phyloP scores from a whole-genome alignment of 2,888 invertebrate genomes.

The Nysson spinosus region DNA sequence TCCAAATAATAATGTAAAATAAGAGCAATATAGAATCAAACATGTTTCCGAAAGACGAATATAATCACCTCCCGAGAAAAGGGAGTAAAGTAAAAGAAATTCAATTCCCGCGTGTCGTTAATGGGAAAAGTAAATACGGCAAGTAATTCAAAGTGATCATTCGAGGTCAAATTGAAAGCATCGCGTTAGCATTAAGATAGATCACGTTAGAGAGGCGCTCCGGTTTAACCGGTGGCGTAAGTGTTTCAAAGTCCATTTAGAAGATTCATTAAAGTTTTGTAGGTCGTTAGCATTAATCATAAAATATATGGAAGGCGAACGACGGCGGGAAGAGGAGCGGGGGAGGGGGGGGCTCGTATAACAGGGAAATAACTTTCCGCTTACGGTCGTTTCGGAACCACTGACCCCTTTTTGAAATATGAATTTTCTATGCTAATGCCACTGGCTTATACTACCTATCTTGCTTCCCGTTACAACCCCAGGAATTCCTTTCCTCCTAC shows the following conservation, averaged over 20 bases:
- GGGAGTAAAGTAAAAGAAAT: too few relatives aligned
- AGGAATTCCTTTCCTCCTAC: conserved; percentile 38
- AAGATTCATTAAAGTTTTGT: conserved; percentile 50
- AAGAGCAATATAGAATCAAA: too few relatives aligned
- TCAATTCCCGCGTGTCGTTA: too few relatives aligned
- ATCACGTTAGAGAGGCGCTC: not conserved
- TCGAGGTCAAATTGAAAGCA: not conserved
- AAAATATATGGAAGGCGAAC: too few relatives aligned
- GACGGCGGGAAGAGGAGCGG: not conserved
- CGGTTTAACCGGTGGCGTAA: not conserved
- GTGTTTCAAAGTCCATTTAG: conserved; percentile 32
- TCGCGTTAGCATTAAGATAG: not conserved
- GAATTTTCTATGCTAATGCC: conserved; percentile 54
- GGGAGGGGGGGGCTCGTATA: conserved; percentile 5
- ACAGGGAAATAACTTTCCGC: conserved; percentile 33
- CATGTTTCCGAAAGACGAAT: too few relatives aligned
- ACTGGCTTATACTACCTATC: not conserved
- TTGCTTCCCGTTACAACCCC: conserved; percentile 11
- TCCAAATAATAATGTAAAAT: too few relatives aligned
- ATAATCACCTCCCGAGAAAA: too few relatives aligned
- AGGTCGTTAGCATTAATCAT: conserved; percentile 47
- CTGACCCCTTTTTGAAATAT: conserved; percentile 49
- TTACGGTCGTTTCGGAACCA: conserved; percentile 7
- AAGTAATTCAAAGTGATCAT: too few relatives aligned
- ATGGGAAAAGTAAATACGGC: too few relatives aligned